phyloP scores from a whole-genome alignment of 2,888 invertebrate genomes.

The Pseudanteris insignis region DNA sequence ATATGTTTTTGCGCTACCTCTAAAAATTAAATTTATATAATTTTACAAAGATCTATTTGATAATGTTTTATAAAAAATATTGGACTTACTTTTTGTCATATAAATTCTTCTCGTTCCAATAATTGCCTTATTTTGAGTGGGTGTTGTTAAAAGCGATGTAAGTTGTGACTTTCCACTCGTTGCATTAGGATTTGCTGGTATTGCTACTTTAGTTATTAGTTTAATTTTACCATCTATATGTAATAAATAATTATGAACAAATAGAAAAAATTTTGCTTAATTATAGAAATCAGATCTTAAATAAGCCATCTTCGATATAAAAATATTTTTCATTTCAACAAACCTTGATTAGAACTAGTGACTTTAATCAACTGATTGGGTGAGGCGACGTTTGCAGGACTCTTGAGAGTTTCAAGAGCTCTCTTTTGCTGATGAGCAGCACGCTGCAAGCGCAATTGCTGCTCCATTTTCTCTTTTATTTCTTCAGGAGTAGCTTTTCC shows the following conservation, averaged over 20 bases:
- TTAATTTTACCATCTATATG: constrained; percentile 74
- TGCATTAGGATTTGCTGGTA: constrained; percentile 69
- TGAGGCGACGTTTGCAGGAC: constrained; percentile 54
- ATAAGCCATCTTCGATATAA: too few relatives aligned
- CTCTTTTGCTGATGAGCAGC: constrained; percentile 91
- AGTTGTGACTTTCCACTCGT: constrained; percentile 73
- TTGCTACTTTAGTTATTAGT: constrained; percentile 74
- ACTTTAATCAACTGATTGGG: constrained; percentile 70
- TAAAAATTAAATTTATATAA: too few relatives aligned
- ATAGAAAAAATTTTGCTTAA: too few relatives aligned
- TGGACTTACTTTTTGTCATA: constrained; percentile 76
- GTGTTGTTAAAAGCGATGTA: constrained; percentile 73
- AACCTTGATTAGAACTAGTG: constrained; percentile 51
- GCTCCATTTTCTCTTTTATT: constrained; percentile 90
- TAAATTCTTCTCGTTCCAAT: constrained; percentile 75
- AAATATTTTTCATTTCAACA: too few relatives aligned
- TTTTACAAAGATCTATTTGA: too few relatives aligned
- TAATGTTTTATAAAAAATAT: too few relatives aligned
- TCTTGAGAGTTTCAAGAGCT: constrained; percentile 70
- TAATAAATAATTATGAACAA: neutral
- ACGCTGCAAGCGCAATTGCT: constrained; percentile 86
- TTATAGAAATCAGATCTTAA: too few relatives aligned
- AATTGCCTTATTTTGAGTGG: constrained; percentile 73
- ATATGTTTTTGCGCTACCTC: too few relatives aligned
- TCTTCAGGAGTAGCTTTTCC: constrained; percentile 76